Conservation (phyloP, 2,113 vertebrate genomes). For the Thryonomys swinderianus region DNA sequence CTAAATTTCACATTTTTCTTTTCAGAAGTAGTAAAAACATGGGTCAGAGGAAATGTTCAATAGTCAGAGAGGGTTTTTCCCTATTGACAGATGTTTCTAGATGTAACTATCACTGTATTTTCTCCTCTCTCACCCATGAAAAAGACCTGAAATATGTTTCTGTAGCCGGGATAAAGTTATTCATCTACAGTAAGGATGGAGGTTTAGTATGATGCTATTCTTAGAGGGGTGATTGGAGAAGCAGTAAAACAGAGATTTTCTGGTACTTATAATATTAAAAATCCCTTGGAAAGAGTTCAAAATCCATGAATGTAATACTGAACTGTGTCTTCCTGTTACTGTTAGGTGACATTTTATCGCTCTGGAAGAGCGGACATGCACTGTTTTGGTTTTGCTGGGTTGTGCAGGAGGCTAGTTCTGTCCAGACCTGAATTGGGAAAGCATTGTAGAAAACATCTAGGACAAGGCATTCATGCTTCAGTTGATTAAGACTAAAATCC, state of each 20-base stretch:
- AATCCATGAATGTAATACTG: background rate
- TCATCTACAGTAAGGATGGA: background rate
- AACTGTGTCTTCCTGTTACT: background rate
- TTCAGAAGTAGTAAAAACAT: background rate
- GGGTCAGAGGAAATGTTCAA: background rate
- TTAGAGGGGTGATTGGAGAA: background rate
- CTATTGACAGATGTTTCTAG: background rate
- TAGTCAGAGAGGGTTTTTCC: background rate
- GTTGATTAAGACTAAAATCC: background rate
- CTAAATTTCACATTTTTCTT: background rate
- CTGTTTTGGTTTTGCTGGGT: conserved; percentile 38
- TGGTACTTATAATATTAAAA: conserved; percentile 57
- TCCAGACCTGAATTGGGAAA: conserved; percentile 52
- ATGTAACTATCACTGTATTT: background rate
- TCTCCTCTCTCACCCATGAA: background rate
- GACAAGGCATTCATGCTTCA: conserved; percentile 3
- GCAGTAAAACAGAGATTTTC: background rate
- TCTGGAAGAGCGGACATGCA: conserved; percentile 44
- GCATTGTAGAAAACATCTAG: conserved; percentile 32
- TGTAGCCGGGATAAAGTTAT: background rate
- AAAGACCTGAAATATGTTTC: background rate
- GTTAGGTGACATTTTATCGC: conserved; percentile 17
- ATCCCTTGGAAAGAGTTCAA: background rate
- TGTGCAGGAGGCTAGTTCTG: conserved; percentile 44
- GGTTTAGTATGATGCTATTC: conserved; percentile 9